Base-by-base conservation (phyloP, 2,113 vertebrate genomes). In the Phasianus colchicus region DNA sequence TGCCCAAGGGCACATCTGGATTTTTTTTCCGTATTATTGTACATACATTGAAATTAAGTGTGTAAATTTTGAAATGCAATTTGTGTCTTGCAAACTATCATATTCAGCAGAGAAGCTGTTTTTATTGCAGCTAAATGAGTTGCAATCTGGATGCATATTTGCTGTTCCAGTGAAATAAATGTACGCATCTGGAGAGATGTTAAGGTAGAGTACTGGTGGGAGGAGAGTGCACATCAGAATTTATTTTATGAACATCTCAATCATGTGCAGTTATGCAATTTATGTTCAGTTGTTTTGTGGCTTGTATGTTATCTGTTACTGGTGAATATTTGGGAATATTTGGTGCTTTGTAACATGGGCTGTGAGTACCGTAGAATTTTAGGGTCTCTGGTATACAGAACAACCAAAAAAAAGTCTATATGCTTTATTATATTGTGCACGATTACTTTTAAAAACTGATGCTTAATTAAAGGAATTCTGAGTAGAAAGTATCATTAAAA, bases 51-150 rank as follows among this genome's bases (percentile, higher is more conserved):
- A 86, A 93, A 93, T 91, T 80, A 67, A 7, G 2, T 42, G 86
- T 84, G 58, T 38, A 94, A 93, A 73, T 83, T 45, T 70, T 66
- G 42, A 87, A 85, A 92, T 74, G 47, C 54, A 60, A 8, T 91
- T 75, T 13, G 20, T 90, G 54, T 40, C 32, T 58, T 64, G 82
- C 32, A 77, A 86, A 27, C 21, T 11, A 5, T 72, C 6, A 0
- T 88, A 71, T 83, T 95, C 85, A 92, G 47, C 86, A 92, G 92
- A 82, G 92, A 88, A 72, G 25, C 47, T 86, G 79, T 88, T 92
- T 92, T 94, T 63, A 69, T 75, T 85, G 85, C 64, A 70, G 52
- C 69, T 95, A 89, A 87, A 75, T 77, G 67, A 29, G 15, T 6
- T 81, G 50, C 85, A 93, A 45, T 95, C 83, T 92, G 57, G 83